Conservation (phyloP, 2,888 invertebrate species). For the Drosophila paranaensis region DNA sequence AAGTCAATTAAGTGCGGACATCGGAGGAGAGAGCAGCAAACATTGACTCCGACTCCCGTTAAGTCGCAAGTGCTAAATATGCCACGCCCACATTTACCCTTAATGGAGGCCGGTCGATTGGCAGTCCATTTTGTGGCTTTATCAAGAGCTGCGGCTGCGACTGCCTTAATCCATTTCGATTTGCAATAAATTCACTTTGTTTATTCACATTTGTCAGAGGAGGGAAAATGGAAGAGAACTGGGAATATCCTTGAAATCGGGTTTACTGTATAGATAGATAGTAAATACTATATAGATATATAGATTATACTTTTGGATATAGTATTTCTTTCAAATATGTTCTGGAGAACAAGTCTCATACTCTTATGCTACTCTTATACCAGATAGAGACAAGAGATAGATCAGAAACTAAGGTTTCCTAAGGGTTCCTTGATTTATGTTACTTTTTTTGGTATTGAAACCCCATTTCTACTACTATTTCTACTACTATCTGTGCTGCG, state of each 20-base stretch:
- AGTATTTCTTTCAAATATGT: background rate
- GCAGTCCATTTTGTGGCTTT: slow-evolving; percentile 3
- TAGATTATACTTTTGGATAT: background rate
- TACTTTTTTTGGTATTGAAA: background rate
- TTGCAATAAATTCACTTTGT: slow-evolving; percentile 76
- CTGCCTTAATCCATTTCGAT: slow-evolving; percentile 73
- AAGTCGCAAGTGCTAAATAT: slow-evolving; percentile 31
- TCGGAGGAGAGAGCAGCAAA: background rate
- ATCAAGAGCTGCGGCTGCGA: background rate
- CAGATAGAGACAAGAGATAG: no score
- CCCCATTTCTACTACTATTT: background rate
- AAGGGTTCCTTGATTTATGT: background rate
- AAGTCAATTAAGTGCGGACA: slow-evolving; percentile 73
- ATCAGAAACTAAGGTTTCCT: background rate
- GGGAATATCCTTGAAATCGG: slow-evolving; percentile 8
- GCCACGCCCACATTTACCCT: slow-evolving; percentile 30
- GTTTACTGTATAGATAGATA: background rate
- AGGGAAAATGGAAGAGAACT: background rate
- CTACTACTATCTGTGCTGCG: background rate
- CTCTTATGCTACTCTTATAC: background rate
- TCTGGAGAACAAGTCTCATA: background rate
- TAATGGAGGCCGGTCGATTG: background rate
- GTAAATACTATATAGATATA: background rate
- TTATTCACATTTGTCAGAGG: slow-evolving; percentile 45
- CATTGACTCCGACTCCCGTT: background rate